Conservation (phyloP, 2,888 invertebrate genomes). For the Epinotia brunnichana region DNA sequence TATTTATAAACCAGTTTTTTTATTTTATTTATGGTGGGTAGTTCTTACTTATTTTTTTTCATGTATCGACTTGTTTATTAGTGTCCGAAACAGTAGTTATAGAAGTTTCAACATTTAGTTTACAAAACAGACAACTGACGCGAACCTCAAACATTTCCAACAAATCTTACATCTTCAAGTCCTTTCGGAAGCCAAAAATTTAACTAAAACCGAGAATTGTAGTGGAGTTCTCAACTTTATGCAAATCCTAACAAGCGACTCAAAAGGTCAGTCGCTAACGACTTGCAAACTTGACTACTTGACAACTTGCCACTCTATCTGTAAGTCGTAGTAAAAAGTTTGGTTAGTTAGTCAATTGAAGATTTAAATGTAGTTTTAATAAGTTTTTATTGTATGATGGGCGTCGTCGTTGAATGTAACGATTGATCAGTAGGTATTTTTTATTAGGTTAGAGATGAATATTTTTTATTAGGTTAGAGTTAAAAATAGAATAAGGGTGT, state of each 20-base stretch:
- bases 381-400: slow-evolving; percentile 5
- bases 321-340: slow-evolving; percentile 39
- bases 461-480: too few relatives aligned
- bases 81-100: neutral
- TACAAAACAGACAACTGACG: neutral
- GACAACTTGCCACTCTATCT: slow-evolving; percentile 42
- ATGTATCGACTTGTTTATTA: neutral
- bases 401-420: neutral
- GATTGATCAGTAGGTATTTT: too few relatives aligned
- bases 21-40: too few relatives aligned
- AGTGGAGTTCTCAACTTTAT: slow-evolving; percentile 36
- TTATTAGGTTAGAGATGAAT: too few relatives aligned
- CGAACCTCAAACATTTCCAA: neutral
- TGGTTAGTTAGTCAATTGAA: slow-evolving; percentile 3
- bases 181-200: slow-evolving; percentile 21
- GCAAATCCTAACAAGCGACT: slow-evolving; percentile 45
- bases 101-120: neutral
- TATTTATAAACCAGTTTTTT: too few relatives aligned
- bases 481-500: too few relatives aligned
- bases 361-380: slow-evolving; percentile 9
- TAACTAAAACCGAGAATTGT: slow-evolving; percentile 31
- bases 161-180: neutral
- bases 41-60: too few relatives aligned
- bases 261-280: slow-evolving; percentile 59
- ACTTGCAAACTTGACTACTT: slow-evolving; percentile 58